Evolutionary conservation across 2,888 invertebrate genomes (phyloP).

Genomic region (Nomada lathburiana): DNA sequence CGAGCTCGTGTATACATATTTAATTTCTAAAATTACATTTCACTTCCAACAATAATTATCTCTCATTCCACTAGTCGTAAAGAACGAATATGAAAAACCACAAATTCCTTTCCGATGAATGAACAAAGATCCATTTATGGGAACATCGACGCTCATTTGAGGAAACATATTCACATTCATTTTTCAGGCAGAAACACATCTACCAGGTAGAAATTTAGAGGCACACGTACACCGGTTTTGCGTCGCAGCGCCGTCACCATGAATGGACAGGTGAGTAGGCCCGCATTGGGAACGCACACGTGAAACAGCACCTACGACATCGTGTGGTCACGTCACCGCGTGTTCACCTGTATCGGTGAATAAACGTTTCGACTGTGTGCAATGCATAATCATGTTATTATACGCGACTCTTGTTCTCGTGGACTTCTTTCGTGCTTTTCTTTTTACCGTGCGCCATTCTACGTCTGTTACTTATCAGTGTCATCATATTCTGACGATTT

Average conservation of each 20-base stretch:
- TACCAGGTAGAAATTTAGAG: conserved; percentile 19
- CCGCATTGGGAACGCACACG: conserved; percentile 57
- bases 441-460: neutral
- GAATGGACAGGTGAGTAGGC: conserved; percentile 74
- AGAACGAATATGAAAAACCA: no score
- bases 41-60: no score
- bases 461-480: conserved; percentile 20
- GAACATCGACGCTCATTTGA: no score
- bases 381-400: conserved; percentile 41
- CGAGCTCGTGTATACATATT: no score
- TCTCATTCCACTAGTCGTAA: no score
- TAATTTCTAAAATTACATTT: no score
- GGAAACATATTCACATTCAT: neutral
- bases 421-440: neutral
- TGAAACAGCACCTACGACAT: conserved; percentile 45
- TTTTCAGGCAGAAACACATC: neutral
- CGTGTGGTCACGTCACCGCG: conserved; percentile 40
- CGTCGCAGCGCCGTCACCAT: conserved; percentile 68
- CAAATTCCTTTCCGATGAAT: no score
- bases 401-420: conserved; percentile 27
- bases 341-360: conserved; percentile 39
- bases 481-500: conserved; percentile 11
- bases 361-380: conserved; percentile 32
- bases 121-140: no score
- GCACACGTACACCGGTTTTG: conserved; percentile 9